Base-by-base conservation (phyloP, 1,140 invertebrate genomes). In the Drosophila elegans region DNA sequence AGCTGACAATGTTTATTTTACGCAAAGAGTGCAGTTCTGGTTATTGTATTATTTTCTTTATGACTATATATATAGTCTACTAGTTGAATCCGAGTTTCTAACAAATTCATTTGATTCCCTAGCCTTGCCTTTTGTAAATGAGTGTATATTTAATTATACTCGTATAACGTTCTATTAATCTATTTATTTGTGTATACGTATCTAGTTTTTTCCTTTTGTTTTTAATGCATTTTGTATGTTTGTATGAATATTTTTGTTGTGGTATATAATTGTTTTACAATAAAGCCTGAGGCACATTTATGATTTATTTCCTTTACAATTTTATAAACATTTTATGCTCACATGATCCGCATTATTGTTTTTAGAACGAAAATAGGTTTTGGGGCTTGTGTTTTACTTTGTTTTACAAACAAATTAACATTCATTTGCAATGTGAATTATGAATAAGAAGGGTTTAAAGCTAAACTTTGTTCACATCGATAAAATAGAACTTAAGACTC, bases 211-310 rank as follows among this genome's bases (percentile, higher is more conserved):
- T 39, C 57, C 61, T 52, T 38, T 60, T 44, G 16, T 63, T 56
- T 64, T 67, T 52, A 59, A 80, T 62, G 63, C 52, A 49, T 80
- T 78, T 62, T 85, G 69, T 75, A 62, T 79, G 60, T 76, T 74
- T 88, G 41, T 82, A 64, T 82, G 55, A 72, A 74, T 61, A 76
- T 76, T 45, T 11, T 55, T 61, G 34, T 68, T 62, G 59, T 64
- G 78, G 42, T 71, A 68, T 81, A 74, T 85, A 81, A 72, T 90
- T 90, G 81, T 90, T 90, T 86, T 86, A 90, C 86, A 90, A 90
- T 86, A 83, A 78, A 83, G 88, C 86, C 86, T 90, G 86, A 90
- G 86, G 86, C 88, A 90, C 88, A 80, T 78, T 80, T 71, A 86
- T 83, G 59, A 78, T 74, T 80, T 89, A 42, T 44, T 52, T 68